Conservation (phyloP, 2,888 invertebrate species). For the Trimorus sp. region DNA sequence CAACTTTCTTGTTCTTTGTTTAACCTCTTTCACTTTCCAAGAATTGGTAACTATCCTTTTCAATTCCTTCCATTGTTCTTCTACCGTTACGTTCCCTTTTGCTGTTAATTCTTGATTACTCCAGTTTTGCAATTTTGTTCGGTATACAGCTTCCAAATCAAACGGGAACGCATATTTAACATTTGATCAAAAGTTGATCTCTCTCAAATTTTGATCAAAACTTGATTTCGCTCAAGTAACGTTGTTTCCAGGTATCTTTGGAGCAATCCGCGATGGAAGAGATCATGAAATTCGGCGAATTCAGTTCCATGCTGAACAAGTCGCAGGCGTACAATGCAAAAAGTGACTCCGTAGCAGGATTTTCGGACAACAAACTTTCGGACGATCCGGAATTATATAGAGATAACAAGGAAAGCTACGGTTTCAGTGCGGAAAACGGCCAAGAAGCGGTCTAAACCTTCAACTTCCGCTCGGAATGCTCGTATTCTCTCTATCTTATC, state of each 20-base stretch:
- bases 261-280: constrained; percentile 77
- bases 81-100: no score
- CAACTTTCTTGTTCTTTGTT: no score
- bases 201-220: no score
- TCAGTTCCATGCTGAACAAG: constrained; percentile 77
- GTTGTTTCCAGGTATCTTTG: constrained; percentile 69
- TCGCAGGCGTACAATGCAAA: constrained; percentile 69
- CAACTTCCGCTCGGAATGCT: not conserved
- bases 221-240: no score
- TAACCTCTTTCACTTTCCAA: no score
- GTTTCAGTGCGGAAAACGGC: constrained; percentile 70
- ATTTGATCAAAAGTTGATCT: no score
- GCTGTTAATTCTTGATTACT: no score
- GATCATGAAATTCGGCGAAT: constrained; percentile 77
- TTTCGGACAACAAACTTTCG: constrained; percentile 24
- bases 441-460: constrained; percentile 64
- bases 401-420: constrained; percentile 69
- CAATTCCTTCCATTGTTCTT: no score
- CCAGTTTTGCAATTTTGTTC: no score
- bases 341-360: constrained; percentile 47
- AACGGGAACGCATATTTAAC: no score
- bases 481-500: not conserved
- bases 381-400: constrained; percentile 41
- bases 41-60: no score
- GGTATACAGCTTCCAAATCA: no score